Conservation (phyloP, 2,113 vertebrate genomes). For the Tupaia tana region DNA sequence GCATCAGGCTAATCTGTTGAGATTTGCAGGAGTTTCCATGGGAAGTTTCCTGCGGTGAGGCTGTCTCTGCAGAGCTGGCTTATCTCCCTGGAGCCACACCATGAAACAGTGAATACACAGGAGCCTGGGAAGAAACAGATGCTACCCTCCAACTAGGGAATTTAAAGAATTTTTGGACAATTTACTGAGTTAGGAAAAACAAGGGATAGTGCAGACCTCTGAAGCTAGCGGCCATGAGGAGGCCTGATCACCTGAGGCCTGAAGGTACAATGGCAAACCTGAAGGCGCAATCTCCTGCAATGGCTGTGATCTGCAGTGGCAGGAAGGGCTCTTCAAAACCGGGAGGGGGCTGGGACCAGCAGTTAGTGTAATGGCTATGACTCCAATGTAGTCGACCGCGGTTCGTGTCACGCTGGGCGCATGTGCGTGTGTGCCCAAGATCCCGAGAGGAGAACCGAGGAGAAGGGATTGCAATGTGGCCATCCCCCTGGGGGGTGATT, state of each 20-base stretch:
- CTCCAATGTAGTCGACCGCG: too few species aligned
- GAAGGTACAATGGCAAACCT: neutral
- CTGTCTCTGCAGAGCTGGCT: slow-evolving; percentile 4
- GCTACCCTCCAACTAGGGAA: neutral
- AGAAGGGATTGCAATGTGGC: too few species aligned
- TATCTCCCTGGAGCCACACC: neutral
- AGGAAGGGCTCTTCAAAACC: neutral
- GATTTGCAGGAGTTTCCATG: slow-evolving; percentile 14
- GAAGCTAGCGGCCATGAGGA: neutral
- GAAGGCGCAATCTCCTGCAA: neutral
- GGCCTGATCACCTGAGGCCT: neutral
- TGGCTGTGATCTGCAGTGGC: neutral
- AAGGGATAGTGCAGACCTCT: neutral
- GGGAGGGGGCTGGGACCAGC: too few species aligned
- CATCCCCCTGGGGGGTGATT: too few species aligned
- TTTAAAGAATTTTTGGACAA: neutral
- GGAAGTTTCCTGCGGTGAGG: neutral
- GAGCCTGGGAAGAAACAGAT: slow-evolving; percentile 9
- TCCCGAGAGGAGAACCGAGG: too few species aligned
- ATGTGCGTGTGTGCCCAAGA: too few species aligned
- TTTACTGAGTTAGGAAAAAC: neutral
- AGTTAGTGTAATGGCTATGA: too few species aligned
- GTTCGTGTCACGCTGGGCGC: too few species aligned
- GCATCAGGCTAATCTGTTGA: neutral
- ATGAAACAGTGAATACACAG: neutral